Percentiles rank a stretch among this genome's conserved stretches.
These are phyloP conservation scores for Ascidia mentula DNA, from an alignment of 23 tunicate species.

Conservation along the genomic window DNA sequence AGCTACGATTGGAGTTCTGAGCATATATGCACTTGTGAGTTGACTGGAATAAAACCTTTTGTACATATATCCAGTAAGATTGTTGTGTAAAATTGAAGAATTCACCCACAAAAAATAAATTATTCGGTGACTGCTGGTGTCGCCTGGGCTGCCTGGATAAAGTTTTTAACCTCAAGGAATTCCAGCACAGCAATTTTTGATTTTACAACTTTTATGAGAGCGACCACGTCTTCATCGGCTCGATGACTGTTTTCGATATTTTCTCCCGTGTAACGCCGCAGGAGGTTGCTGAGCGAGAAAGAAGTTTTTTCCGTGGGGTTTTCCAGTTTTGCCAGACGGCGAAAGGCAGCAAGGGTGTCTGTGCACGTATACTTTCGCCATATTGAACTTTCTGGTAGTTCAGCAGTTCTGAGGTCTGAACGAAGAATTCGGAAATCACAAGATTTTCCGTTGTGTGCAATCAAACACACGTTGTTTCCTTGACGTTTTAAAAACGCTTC, in stretches of 20 bases:
- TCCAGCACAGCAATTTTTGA: neutral
- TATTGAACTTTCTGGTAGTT: neutral
- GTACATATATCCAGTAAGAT: neutral
- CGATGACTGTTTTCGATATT: neutral
- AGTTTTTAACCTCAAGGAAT: neutral
- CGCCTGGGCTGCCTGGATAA: too few relatives aligned
- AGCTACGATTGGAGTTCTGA: conserved; percentile 55
- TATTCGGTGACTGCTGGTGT: too few relatives aligned
- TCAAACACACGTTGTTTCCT: neutral
- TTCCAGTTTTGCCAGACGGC: neutral
- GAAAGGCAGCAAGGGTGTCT: neutral
- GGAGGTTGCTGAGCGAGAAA: neutral
- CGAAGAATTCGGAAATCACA: neutral
- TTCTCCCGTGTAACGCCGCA: neutral
- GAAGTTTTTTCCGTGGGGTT: neutral
- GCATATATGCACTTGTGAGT: conserved; percentile 60
- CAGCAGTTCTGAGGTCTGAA: neutral
- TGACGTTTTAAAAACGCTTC: neutral
- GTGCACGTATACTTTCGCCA: neutral
- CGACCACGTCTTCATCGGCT: neutral
- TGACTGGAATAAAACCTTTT: neutral
- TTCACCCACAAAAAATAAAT: neutral
- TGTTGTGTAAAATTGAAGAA: neutral
- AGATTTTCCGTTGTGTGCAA: neutral
- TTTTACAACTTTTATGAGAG: neutral